phyloP scores from a whole-genome alignment of 2,888 invertebrate genomes.

The Heliconius ismenius region DNA sequence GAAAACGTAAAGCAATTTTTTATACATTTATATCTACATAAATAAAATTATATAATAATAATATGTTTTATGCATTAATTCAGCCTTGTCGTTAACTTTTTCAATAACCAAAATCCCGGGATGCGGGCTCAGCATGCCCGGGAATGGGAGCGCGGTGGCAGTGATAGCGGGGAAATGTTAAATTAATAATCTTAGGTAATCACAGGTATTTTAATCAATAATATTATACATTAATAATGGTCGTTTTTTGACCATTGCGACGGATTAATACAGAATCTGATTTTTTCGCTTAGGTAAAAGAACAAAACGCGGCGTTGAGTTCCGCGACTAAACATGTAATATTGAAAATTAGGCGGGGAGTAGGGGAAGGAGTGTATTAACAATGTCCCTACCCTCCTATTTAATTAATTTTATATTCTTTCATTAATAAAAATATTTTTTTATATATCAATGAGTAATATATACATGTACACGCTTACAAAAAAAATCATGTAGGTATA shows the following conservation, averaged over 20 bases:
- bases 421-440: too few species aligned
- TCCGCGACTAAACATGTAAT: too few species aligned
- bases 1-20: background rate
- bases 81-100: conserved; percentile 57
- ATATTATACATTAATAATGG: too few species aligned
- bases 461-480: background rate
- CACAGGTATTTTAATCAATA: too few species aligned
- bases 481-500: background rate
- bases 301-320: too few species aligned
- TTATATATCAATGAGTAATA: background rate
- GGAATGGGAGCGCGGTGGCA: conserved; percentile 45
- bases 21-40: background rate
- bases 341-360: too few species aligned
- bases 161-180: conserved; percentile 40
- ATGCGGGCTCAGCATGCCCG: conserved; percentile 42
- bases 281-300: too few species aligned
- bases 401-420: too few species aligned
- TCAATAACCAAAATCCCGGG: conserved; percentile 59
- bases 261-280: too few species aligned
- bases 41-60: background rate
- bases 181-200: background rate
- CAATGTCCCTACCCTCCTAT: too few species aligned
- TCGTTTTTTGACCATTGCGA: too few species aligned
- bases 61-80: conserved; percentile 53
- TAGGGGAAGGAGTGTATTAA: too few species aligned